These are phyloP conservation scores for Dynastes grantii DNA, from an alignment of 2,888 invertebrate genomes.

Conservation along the genomic window DNA sequence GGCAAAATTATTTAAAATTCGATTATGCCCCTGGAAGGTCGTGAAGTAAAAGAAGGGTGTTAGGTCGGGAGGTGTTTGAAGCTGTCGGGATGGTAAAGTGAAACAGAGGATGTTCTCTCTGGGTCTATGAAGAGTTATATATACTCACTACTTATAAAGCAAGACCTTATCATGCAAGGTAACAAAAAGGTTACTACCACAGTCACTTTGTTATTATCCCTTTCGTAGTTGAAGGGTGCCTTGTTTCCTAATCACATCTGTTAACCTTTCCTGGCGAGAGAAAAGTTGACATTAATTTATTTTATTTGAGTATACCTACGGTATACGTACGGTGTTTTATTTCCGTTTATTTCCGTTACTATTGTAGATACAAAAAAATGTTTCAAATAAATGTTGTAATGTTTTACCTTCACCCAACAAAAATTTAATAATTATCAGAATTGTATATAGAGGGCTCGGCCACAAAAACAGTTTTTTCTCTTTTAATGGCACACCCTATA, in stretches of 20 bases:
- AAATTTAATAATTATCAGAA: too few relatives aligned
- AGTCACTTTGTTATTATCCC: constrained; percentile 31
- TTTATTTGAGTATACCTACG: not conserved
- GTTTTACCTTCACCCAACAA: too few relatives aligned
- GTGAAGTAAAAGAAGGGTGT: not conserved
- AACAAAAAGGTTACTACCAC: constrained; percentile 31
- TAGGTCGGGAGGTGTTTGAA: not conserved
- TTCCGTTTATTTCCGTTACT: too few relatives aligned
- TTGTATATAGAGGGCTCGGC: too few relatives aligned
- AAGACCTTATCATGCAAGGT: constrained; percentile 32
- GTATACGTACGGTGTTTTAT: too few relatives aligned
- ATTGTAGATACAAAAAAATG: too few relatives aligned
- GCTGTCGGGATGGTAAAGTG: not conserved
- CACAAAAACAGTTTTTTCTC: too few relatives aligned
- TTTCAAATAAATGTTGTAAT: too few relatives aligned
- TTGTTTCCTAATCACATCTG: constrained; percentile 31
- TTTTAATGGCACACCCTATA: too few relatives aligned
- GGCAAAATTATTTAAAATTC: constrained; percentile 36
- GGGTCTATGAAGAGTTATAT: constrained; percentile 3
- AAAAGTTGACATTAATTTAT: constrained; percentile 7
- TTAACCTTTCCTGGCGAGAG: constrained; percentile 6
- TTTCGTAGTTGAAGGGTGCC: constrained; percentile 25
- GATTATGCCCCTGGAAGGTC: constrained; percentile 17
- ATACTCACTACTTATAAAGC: constrained; percentile 27
- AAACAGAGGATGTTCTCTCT: constrained; percentile 19